Conservation (phyloP, 2,797 vertebrate genomes). For the Sebastes diploproa region DNA sequence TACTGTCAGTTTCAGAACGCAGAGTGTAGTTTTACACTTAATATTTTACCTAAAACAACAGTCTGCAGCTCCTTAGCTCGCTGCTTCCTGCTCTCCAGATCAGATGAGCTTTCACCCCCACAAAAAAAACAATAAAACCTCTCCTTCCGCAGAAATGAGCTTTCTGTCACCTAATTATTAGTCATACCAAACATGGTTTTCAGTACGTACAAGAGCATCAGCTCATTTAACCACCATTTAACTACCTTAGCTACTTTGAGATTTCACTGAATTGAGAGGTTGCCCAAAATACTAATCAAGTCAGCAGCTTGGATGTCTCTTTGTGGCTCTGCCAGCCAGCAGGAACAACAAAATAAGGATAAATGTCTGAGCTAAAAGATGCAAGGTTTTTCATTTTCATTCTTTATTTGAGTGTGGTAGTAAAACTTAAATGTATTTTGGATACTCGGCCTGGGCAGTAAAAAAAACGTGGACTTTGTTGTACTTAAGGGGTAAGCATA, state of each 20-base stretch:
- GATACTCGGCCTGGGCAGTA: background rate
- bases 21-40: background rate
- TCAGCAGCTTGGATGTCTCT: background rate
- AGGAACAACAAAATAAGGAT: background rate
- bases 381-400: accelerated
- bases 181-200: background rate
- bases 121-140: background rate
- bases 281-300: background rate
- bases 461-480: background rate
- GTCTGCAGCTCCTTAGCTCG: background rate
- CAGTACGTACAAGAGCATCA: background rate
- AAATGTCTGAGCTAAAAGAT: background rate
- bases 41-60: background rate
- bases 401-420: background rate
- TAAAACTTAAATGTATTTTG: background rate
- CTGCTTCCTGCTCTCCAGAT: background rate
- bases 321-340: background rate
- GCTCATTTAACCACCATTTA: background rate
- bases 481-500: background rate
- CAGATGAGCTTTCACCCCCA: background rate
- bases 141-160: background rate
- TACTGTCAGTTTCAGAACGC: background rate
- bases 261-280: background rate
- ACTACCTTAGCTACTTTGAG: background rate
- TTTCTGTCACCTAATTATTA: background rate